phyloP scores from a whole-genome alignment of 1,140 invertebrate genomes.

The Cyclina sinensis region DNA sequence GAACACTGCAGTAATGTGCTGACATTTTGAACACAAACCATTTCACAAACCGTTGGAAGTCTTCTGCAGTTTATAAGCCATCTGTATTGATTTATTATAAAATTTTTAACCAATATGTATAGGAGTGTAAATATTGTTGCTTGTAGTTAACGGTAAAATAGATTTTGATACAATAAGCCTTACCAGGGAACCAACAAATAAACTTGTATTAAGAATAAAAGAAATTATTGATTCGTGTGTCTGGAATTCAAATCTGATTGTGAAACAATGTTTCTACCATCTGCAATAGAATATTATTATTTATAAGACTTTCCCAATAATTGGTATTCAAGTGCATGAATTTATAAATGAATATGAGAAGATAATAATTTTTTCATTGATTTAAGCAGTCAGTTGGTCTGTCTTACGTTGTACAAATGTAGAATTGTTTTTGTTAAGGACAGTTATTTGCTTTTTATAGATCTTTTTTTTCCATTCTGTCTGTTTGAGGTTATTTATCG shows the following conservation, averaged over 20 bases:
- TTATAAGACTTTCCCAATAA: conserved; percentile 4
- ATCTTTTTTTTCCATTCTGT: too few relatives aligned
- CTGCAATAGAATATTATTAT: conserved; percentile 16
- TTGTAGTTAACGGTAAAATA: conserved; percentile 4
- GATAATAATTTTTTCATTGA: conserved; percentile 28
- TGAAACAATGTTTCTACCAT: conserved; percentile 20
- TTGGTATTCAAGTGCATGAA: conserved; percentile 5
- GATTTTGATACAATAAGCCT: neutral
- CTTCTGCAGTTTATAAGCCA: too few relatives aligned
- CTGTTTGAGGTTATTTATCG: too few relatives aligned
- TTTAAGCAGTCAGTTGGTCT: neutral
- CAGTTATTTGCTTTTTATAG: too few relatives aligned
- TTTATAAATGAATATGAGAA: conserved; percentile 15
- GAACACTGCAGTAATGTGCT: too few relatives aligned
- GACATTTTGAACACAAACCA: too few relatives aligned
- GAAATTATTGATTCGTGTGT: conserved; percentile 15
- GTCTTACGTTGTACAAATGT: too few relatives aligned
- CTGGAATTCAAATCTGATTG: neutral
- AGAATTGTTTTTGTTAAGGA: too few relatives aligned
- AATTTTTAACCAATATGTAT: neutral
- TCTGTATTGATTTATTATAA: neutral
- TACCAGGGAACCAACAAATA: conserved; percentile 3
- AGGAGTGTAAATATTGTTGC: neutral
- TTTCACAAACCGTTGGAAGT: too few relatives aligned
- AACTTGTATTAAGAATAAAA: neutral